Percentiles rank a stretch among this genome's conserved stretches.
phyloP scores from a whole-genome alignment of 2,113 vertebrate genomes.

The Mormyrus lacerda region DNA sequence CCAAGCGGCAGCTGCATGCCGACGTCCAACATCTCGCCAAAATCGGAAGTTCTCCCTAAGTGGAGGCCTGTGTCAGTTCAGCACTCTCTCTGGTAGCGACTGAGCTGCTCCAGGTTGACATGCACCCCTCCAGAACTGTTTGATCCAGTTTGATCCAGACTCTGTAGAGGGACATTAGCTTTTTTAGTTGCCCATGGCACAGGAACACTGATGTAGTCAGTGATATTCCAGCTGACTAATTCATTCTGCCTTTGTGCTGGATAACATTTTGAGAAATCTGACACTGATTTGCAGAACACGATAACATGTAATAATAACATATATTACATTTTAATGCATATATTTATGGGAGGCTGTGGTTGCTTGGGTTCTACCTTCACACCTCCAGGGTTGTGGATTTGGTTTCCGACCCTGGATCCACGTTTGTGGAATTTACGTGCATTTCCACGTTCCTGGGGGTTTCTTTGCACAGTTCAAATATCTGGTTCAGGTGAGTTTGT shows the following conservation, averaged over 20 bases:
- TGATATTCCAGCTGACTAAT: neutral
- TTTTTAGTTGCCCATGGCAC: neutral
- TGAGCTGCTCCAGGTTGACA: neutral
- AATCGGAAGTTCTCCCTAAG: neutral
- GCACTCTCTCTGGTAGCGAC: neutral
- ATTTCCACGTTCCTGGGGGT: neutral
- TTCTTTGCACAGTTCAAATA: neutral
- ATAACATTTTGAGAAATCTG: neutral
- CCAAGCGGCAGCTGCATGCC: neutral
- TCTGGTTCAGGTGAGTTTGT: neutral
- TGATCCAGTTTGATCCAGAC: neutral
- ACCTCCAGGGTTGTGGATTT: neutral
- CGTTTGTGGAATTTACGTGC: neutral
- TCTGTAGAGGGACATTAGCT: neutral
- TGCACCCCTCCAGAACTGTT: neutral
- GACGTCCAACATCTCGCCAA: neutral
- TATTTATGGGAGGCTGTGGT: neutral
- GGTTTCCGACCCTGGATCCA: neutral
- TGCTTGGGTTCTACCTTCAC: neutral
- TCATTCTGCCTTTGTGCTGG: neutral
- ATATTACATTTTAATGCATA: neutral
- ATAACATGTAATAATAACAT: neutral
- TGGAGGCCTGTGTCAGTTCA: neutral
- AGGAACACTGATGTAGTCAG: neutral
- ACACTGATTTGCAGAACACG: neutral